Evolutionary conservation across 2,113 vertebrate species (phyloP).

Genomic region (Tupaia tana): DNA sequence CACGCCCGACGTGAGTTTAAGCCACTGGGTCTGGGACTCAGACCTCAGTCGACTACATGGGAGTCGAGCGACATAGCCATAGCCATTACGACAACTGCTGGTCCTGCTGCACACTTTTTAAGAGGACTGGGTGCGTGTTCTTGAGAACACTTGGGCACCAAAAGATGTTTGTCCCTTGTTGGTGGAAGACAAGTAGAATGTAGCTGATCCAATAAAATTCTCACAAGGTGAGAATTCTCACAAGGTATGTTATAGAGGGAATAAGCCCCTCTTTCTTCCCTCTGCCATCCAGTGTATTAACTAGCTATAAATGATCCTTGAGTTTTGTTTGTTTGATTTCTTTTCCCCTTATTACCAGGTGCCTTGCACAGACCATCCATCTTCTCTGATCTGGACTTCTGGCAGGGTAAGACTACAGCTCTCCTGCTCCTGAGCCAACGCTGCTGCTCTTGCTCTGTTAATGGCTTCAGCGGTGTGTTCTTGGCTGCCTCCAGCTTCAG

Average conservation of each 20-base stretch:
- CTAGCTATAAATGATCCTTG: neutral
- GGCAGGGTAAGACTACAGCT: neutral
- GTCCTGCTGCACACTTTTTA: neutral
- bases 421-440: neutral
- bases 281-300: neutral
- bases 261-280: neutral
- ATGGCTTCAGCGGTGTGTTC: neutral
- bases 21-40: too few relatives aligned
- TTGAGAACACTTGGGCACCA: neutral
- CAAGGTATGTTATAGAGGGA: neutral
- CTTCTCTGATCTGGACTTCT: conserved; percentile 10
- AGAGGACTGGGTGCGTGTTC: neutral
- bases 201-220: neutral
- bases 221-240: neutral
- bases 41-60: too few relatives aligned
- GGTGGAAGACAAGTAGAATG: neutral
- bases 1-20: too few relatives aligned
- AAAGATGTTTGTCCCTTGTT: neutral
- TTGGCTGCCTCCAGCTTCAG: conserved; percentile 59
- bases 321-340: rapidly evolving
- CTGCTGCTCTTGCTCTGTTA: neutral
- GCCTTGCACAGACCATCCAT: neutral
- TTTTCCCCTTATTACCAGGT: neutral
- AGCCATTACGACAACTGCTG: too few relatives aligned
- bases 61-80: too few relatives aligned